Evolutionary conservation across 2,888 invertebrate species (phyloP), one percentile per base, ranked within the genome.

Genomic region (Heliconius hortense): DNA sequence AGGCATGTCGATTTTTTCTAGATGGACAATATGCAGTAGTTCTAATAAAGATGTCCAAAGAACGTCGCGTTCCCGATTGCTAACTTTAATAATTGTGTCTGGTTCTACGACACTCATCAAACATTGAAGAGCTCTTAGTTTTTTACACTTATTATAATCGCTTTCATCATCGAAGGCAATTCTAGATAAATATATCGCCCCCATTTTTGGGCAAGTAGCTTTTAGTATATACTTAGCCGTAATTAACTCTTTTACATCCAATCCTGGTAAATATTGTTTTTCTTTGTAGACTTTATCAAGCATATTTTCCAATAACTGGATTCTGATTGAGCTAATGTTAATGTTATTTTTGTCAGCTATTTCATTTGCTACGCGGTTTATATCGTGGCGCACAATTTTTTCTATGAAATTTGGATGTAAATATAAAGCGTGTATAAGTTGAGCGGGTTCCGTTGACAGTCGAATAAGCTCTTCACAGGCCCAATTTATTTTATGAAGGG

Each of bases 121-220:
- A 81, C 94, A 94, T 82, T 94, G 94, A 35, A 94, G 84, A 63
- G 94, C 94, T 82, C 93, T 85, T 80, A 94, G 84, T 84, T 94
- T 93, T 82, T 93, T 94, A 76, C 87, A 85, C 83, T 92, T 93
- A 75, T 94, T 92, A 78, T 88, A 88, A 80, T 93, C 92, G 80
- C 89, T 90, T 67, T 92, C 94, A 76, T 93, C 93, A 76, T 94
- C 94, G 80, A 93, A 90, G 26, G 91, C 94, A 75, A 94, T 94
- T 73, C 94, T 87, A 21, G 93, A 93, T 79, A 94, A 85, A 82
- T 94, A 94, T 79, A 94, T 92, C 21, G 94, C 94, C 7, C 93
- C 91, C 92, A 94, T 93, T 88, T 93, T 94, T 26, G 93, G 91
- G 81, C 94, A 94, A 26, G 94, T 94, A 72, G 93, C 94, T 85